These are phyloP conservation scores for Semnornis frantzii DNA, from an alignment of 2,113 vertebrate genomes.

Conservation along the genomic window DNA sequence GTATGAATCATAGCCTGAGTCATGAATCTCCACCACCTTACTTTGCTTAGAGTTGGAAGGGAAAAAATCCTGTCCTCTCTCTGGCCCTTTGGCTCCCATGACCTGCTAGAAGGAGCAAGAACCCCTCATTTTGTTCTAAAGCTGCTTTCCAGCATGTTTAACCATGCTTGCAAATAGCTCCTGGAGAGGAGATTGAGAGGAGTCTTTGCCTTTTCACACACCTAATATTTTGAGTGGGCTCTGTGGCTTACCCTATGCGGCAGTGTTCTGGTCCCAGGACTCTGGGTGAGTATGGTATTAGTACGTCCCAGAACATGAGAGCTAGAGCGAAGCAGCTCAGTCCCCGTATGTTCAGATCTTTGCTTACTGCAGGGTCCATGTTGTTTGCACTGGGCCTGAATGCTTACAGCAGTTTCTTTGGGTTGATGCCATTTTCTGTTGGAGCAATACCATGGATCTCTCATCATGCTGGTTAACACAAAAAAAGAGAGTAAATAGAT, in stretches of 20 bases:
- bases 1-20: conserved; percentile 36
- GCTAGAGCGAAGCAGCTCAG: not conserved
- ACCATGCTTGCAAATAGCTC: not conserved
- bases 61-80: not conserved
- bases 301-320: not conserved
- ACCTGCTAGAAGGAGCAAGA: not conserved
- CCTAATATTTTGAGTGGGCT: not conserved
- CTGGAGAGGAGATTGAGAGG: not conserved
- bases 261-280: not conserved
- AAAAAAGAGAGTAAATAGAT: not conserved
- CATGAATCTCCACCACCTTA: not conserved
- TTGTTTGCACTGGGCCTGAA: fast-evolving
- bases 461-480: not conserved
- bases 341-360: not conserved
- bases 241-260: not conserved
- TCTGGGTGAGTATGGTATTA: too few relatives aligned
- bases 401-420: not conserved
- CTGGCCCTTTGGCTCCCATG: not conserved
- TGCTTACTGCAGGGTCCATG: fast-evolving
- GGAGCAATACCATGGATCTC: not conserved
- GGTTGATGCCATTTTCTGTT: not conserved
- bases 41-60: not conserved
- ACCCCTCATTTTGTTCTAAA: not conserved
- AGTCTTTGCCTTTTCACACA: not conserved
- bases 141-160: fast-evolving